These are phyloP conservation scores for Acrocyrtus sp. DNA, from an alignment of 2,888 invertebrate species.

Conservation along the genomic window DNA sequence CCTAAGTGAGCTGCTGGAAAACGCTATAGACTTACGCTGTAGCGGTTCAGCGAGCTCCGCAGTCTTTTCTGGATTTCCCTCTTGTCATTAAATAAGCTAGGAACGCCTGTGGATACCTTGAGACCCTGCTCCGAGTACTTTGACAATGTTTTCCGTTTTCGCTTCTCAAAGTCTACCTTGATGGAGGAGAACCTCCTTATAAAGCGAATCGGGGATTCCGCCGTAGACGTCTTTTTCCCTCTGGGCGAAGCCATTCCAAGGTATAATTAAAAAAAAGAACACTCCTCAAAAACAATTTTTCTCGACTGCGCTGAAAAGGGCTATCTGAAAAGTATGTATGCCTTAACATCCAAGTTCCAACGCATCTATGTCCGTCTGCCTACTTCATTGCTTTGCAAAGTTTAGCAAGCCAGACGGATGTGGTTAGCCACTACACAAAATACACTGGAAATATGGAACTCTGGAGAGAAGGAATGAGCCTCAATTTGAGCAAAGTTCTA, in stretches of 20 bases:
- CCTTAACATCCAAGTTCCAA: too few relatives aligned
- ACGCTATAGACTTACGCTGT: slow-evolving; percentile 29
- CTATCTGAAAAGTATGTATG: too few relatives aligned
- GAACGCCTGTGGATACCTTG: not conserved
- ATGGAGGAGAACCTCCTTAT: slow-evolving; percentile 46
- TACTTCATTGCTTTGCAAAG: too few relatives aligned
- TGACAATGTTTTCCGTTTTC: slow-evolving; percentile 35
- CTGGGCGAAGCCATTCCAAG: too few relatives aligned
- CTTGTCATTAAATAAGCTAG: slow-evolving; percentile 24
- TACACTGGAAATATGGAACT: too few relatives aligned
- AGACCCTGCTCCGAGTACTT: slow-evolving; percentile 33
- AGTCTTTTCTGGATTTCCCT: slow-evolving; percentile 16
- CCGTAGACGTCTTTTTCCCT: not conserved
- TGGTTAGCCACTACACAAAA: too few relatives aligned
- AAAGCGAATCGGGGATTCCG: slow-evolving; percentile 3
- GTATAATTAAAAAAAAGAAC: not conserved
- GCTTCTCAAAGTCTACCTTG: slow-evolving; percentile 46
- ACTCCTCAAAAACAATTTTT: not conserved
- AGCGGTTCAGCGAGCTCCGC: slow-evolving; percentile 31
- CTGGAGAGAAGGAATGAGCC: too few relatives aligned
- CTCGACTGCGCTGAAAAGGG: too few relatives aligned
- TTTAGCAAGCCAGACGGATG: too few relatives aligned
- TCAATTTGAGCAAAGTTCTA: too few relatives aligned
- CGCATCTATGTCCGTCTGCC: too few relatives aligned
- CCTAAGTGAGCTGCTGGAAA: too few relatives aligned